Base-by-base conservation (phyloP, 2,888 invertebrate genomes). In the Chaetoderma sp. region DNA sequence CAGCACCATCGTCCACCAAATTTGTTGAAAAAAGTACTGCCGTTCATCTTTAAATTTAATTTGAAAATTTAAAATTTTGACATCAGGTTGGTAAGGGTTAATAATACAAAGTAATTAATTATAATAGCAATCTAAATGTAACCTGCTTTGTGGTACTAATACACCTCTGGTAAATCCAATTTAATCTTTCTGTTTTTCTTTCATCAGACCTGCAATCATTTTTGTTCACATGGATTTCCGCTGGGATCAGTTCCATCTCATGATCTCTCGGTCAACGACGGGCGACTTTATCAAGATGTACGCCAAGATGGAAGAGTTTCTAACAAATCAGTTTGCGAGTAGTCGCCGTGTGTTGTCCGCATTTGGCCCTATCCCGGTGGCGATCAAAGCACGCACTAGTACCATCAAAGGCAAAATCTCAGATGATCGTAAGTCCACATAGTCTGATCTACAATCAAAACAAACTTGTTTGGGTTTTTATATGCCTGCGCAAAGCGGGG, bases 271-370 rank as follows among this genome's bases (percentile, higher is more conserved):
- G 86, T 96, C 96, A 55, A 99, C 98, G 1, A 97, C 98, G 0
- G 95, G 96, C 0, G 98, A 99, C 88, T 89, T 99, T 66, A 89
- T 97, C 55, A 98, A 98, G 89, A 98, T 99, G 94, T 95, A 93
- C 85, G 93, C 94, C 72, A 98, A 98, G 83, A 89, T 99, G 36
- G 96, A 96, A 79, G 96, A 98, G 88, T 99, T 99, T 89, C 98
- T 99, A 88, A 93, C 94, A 69, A 97, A 97, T 86, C 98, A 98
- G 88, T 96, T 98, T 85, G 95, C 96, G 86, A 96, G 95, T 75
- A 95, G 96, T 84, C 95, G 95, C 85, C 90, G 96, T 1, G 96
- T 95, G 4, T 94, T 97, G 84, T 93, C 93, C 68, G 91, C 72
- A 33, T 78, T 91, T 89, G 83, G 85, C 36, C 89, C 91, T 1